Evolutionary conservation across 2,113 vertebrate genomes (phyloP), one percentile per base, ranked within the genome.

Genomic region (Neogale vison): DNA sequence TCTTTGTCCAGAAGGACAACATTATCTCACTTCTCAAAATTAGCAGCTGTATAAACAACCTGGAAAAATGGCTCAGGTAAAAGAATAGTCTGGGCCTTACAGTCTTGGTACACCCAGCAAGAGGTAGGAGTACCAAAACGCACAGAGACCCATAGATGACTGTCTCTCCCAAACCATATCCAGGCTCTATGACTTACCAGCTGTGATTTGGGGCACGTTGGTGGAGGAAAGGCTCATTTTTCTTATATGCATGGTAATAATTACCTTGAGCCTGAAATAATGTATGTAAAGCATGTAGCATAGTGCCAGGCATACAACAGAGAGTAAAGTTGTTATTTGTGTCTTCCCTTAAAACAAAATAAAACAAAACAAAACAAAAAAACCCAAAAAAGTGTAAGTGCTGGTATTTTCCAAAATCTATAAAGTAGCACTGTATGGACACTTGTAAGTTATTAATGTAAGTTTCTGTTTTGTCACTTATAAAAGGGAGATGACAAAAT

Each of bases 111-210:
- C 7, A 23, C 5, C 3, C 6, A 24, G 1, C 21, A 31, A 57
- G 50, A 74, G 2, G 2, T 23, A 67, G 3, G 4, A 14, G 21
- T 7, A 65, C 23, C 34, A 52, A n/a, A 11, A 47, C 0, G 1
- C 47, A 4, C 9, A 61, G 14, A 26, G 5, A 2, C 10, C 13
- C n/a, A 26, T 1, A 55, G 59, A 39, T 10, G 26, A 36, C 50
- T 81, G 3, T 24, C 3, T 71, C 11, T 71, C 10, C 14, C 61
- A 61, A 2, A 4, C 20, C 23, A 47, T 10, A 83, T 52, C 13
- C 7, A 29, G 20, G 8, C 36, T 93, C 23, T 29, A 0, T 8
- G 47, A 31, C 29, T 85, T 65, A 77, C 47, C 67, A 55, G 26
- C 65, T 95, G 26, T 72, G 47, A 71, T 52, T n/a, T 45, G 15